phyloP scores from a whole-genome alignment of 2,888 invertebrate species.

The Papilio elwesi region DNA sequence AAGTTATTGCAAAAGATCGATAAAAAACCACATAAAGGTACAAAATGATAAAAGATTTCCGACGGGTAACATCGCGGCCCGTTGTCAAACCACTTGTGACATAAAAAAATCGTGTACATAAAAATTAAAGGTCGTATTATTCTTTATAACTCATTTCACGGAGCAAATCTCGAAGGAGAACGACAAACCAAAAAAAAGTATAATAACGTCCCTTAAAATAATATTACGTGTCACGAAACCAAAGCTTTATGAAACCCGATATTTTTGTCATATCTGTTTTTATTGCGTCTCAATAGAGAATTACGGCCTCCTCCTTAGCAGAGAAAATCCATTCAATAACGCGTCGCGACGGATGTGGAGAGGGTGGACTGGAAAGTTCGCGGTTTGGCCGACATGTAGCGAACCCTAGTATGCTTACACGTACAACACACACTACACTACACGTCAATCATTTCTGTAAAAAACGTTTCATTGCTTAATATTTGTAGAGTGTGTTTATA shows the following conservation, averaged over 20 bases:
- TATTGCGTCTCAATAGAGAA: constrained; percentile 78
- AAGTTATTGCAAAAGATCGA: constrained; percentile 27
- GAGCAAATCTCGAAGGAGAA: constrained; percentile 60
- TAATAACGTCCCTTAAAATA: constrained; percentile 80
- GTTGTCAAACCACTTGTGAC: constrained; percentile 33
- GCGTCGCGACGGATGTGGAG: constrained; percentile 58
- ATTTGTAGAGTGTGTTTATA: neutral
- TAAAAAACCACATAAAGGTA: constrained; percentile 30
- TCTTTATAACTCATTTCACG: constrained; percentile 53
- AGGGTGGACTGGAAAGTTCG: constrained; percentile 53
- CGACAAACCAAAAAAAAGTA: constrained; percentile 74
- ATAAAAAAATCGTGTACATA: constrained; percentile 35
- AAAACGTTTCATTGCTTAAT: neutral
- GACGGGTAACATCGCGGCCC: constrained; percentile 26
- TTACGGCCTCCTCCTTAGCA: constrained; percentile 58
- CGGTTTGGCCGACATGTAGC: constrained; percentile 47
- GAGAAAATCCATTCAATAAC: constrained; percentile 67
- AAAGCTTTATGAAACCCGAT: constrained; percentile 84
- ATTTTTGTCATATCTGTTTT: constrained; percentile 84
- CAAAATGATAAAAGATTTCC: constrained; percentile 36
- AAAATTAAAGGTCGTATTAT: constrained; percentile 40
- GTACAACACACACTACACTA: neutral
- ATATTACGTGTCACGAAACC: constrained; percentile 82
- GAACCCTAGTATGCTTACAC: constrained; percentile 36
- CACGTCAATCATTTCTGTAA: neutral